Base-by-base conservation (phyloP, 1,140 invertebrate genomes). In the Drosophila fuyamai region DNA sequence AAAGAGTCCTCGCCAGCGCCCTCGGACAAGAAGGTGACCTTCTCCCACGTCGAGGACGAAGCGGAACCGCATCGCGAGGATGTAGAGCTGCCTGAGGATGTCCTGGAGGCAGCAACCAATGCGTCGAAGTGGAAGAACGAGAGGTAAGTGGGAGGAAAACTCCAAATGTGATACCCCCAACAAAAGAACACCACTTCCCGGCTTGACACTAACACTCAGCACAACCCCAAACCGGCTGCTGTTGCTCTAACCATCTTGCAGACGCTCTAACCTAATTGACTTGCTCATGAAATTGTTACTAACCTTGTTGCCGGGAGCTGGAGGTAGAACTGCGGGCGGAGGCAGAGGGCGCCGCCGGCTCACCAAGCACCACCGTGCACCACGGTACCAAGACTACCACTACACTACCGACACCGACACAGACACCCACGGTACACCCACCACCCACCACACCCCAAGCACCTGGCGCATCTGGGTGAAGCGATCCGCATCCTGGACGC, bases 1-100 rank as follows among this genome's bases (percentile, higher is more conserved):
- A 92, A 86, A 38, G 92, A 92, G 62, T 44, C 91, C 9, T 92
- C 92, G 4, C 91, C 91, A 38, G 88, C 90, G 14, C 91, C 91
- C 5, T 89, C 83, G 12, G 92, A 92, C 50, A 92, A 92, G 48
- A 92, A 92, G 63, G 92, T 92, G 0, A 92, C 92, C n/a, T 92
- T 92, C 57, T 92, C 92, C 0, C 91, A 91, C 36, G 76, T 91
- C 5, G 92, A 92, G 51, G 92, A 92, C 46, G 92, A 92, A 46
- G 91, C 91, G 14, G 92, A 92, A 47, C 92, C 91, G 12, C 90
- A 91, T 66, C 80, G 86, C 5, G 91, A 92, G 59, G 90, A 92
- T 32, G 81, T 92, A 29, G 91, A 92, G 35, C 56, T 91, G 59
- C 82, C 90, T 43, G 82, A 89, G 14, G 81, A 92, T 32, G 74